Conservation (phyloP, 2,113 vertebrate genomes). For the Turnix velox region DNA sequence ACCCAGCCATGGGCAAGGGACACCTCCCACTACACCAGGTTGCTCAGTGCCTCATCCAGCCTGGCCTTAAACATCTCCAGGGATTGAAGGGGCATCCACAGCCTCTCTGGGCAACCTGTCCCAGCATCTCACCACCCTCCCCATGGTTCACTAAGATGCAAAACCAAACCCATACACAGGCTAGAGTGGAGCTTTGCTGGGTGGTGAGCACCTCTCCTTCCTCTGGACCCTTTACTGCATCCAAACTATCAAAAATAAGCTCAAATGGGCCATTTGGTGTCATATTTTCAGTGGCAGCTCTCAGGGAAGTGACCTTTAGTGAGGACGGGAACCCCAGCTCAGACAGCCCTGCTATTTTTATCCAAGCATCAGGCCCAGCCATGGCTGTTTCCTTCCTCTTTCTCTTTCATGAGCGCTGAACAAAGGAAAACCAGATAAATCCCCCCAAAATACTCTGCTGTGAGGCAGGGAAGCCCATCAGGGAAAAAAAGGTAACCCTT, state of each 20-base stretch:
- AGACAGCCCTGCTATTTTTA: constrained; percentile 16
- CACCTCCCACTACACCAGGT: no score
- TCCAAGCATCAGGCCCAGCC: background rate
- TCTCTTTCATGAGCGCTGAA: background rate
- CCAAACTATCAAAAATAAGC: background rate
- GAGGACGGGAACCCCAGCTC: background rate
- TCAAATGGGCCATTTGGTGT: background rate
- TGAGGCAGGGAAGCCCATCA: background rate
- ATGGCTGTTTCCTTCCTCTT: constrained; percentile 55
- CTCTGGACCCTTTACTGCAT: background rate
- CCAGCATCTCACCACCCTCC: no score
- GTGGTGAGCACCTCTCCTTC: background rate
- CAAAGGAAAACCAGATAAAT: constrained; percentile 10
- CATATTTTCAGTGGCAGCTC: background rate
- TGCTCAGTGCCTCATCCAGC: no score
- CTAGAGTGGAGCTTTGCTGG: background rate
- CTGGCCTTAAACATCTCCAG: no score
- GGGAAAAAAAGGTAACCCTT: background rate
- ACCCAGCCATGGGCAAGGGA: no score
- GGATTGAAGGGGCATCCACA: no score
- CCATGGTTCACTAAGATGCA: background rate
- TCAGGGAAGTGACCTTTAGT: background rate
- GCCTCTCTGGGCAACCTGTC: no score
- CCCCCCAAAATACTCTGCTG: background rate
- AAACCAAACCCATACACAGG: background rate